Conservation (phyloP, 64 coral and sea anemone genomes). For the Stichodactyla helianthus region DNA sequence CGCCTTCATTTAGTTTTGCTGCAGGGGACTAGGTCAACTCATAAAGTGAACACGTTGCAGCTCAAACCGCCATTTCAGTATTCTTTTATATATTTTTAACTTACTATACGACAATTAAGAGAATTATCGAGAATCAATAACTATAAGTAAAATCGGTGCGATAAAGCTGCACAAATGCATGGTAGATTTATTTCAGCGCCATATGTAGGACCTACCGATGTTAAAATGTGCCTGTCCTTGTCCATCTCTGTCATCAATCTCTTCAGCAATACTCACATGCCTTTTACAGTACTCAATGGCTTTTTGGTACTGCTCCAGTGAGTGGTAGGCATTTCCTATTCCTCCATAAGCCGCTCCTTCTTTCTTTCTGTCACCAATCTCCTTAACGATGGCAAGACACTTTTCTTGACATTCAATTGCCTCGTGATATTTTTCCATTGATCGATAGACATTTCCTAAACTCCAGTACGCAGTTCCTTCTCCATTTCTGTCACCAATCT, state of each 20-base stretch:
- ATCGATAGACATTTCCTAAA: slow-evolving; percentile 16
- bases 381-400: slow-evolving; percentile 20
- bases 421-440: slow-evolving; percentile 21
- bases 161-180: neutral
- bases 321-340: neutral
- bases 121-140: too few species aligned
- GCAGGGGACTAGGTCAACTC: too few species aligned
- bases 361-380: slow-evolving; percentile 16
- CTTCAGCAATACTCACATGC: neutral
- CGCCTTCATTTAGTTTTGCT: too few species aligned
- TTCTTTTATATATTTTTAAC: too few species aligned
- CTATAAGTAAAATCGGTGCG: too few species aligned
- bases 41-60: too few species aligned
- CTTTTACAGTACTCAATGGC: neutral
- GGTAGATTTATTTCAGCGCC: neutral
- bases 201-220: slow-evolving; percentile 20
- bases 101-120: too few species aligned
- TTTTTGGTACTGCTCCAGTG: neutral
- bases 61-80: too few species aligned
- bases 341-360: slow-evolving; percentile 1
- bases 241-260: slow-evolving; percentile 30
- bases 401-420: slow-evolving; percentile 8
- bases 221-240: slow-evolving; percentile 10
- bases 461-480: slow-evolving; percentile 15
- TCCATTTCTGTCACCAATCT: slow-evolving; percentile 14